These are phyloP conservation scores for Virgularia gustaviana DNA, from an alignment of 92 coral and sea anemone species.

Conservation along the genomic window DNA sequence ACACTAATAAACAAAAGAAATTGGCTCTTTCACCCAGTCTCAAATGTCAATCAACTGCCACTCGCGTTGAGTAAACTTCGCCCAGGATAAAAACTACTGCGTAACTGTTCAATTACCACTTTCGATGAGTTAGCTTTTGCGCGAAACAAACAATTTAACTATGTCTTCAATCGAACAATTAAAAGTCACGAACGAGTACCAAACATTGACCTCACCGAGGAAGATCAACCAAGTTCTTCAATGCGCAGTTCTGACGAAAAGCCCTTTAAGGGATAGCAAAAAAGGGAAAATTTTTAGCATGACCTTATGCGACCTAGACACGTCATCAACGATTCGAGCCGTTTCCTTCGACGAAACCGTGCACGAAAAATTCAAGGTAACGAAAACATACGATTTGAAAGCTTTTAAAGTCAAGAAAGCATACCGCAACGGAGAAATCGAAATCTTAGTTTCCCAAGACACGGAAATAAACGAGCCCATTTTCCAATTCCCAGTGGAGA, in stretches of 20 bases:
- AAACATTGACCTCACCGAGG: slow-evolving; percentile 5
- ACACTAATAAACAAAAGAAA: no score
- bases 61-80: no score
- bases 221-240: slow-evolving; percentile 4
- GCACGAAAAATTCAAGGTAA: slow-evolving; percentile 9
- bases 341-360: slow-evolving; percentile 18
- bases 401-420: slow-evolving; percentile 18
- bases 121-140: no score
- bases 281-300: slow-evolving; percentile 32
- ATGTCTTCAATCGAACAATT: neutral
- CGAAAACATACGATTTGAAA: slow-evolving; percentile 24
- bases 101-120: no score
- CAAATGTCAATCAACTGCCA: no score
- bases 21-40: no score
- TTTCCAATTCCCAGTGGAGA: slow-evolving; percentile 13
- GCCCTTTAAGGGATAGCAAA: slow-evolving; percentile 2
- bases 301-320: slow-evolving; percentile 26
- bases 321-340: slow-evolving; percentile 20
- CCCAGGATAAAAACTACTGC: no score
- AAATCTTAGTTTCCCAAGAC: slow-evolving; percentile 4
- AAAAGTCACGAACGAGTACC: neutral
- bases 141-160: no score
- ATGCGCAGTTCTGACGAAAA: slow-evolving; percentile 34
- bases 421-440: neutral
- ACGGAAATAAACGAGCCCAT: neutral